Evolutionary conservation across 2,888 invertebrate species (phyloP).

Genomic region (Prosapia bicincta): DNA sequence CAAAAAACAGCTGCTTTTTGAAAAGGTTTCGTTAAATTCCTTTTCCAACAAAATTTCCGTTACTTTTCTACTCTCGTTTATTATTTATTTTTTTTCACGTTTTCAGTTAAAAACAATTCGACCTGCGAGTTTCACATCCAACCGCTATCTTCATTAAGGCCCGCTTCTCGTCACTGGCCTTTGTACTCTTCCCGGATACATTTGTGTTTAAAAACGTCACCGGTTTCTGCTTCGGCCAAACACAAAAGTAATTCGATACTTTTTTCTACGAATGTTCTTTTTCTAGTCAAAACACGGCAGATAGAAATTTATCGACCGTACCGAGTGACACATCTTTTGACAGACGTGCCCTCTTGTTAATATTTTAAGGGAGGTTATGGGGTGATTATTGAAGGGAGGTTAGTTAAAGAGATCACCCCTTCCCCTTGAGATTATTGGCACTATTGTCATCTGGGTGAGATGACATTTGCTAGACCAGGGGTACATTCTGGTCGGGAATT

Average conservation of each 20-base stretch:
- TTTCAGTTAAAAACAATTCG: not conserved
- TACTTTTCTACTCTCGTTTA: no score
- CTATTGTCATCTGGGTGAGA: not conserved
- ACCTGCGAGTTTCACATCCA: not conserved
- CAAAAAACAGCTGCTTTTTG: no score
- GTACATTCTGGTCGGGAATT: not conserved
- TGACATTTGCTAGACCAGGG: not conserved
- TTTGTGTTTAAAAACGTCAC: not conserved
- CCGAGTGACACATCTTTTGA: not conserved
- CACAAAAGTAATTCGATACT: not conserved
- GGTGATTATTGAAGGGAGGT: not conserved
- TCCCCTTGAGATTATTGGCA: not conserved
- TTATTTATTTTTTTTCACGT: no score
- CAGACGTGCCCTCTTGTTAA: not conserved
- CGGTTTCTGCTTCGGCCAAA: not conserved
- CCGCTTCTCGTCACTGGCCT: not conserved
- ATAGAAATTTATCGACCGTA: constrained; percentile 22
- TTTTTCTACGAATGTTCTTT: not conserved
- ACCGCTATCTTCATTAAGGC: not conserved
- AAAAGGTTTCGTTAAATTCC: no score
- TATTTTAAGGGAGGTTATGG: not conserved
- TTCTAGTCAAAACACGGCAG: constrained; percentile 22
- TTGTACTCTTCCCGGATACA: not conserved
- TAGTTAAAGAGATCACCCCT: not conserved
- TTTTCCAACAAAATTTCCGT: no score